Conservation (phyloP, 2,797 vertebrate genomes). For the Peromyscus aztecus region DNA sequence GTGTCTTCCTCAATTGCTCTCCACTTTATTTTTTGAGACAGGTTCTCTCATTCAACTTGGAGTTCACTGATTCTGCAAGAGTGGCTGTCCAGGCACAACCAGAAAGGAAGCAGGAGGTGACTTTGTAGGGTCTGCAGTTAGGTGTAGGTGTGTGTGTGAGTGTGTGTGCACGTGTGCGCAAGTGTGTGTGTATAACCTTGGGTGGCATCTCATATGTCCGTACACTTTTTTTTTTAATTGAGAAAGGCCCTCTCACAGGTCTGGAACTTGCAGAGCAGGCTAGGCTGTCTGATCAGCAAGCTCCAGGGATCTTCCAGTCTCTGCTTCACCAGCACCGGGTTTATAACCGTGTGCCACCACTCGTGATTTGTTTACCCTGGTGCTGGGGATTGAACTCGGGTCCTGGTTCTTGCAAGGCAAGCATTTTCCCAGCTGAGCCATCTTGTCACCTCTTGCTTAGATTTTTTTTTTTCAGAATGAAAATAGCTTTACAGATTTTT, state of each 20-base stretch:
- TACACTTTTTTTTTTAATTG: neutral
- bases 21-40: neutral
- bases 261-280: neutral
- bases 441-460: neutral
- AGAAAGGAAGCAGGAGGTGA: neutral
- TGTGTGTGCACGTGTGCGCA: neutral
- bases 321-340: neutral
- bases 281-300: neutral
- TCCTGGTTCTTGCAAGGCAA: neutral
- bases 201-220: neutral
- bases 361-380: neutral
- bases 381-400: neutral
- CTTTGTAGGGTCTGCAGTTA: neutral
- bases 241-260: neutral
- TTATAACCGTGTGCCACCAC: too few relatives aligned
- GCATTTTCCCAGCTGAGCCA: neutral
- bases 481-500: constrained; percentile 1
- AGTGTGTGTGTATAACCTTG: too few relatives aligned
- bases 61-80: neutral
- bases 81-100: neutral
- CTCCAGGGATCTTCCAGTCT: neutral
- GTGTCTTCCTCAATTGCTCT: neutral
- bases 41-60: neutral
- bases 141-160: too few relatives aligned
- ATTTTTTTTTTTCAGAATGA: neutral